Base-by-base conservation (phyloP, 2,113 vertebrate genomes). In the Takifugu bimaculatus region DNA sequence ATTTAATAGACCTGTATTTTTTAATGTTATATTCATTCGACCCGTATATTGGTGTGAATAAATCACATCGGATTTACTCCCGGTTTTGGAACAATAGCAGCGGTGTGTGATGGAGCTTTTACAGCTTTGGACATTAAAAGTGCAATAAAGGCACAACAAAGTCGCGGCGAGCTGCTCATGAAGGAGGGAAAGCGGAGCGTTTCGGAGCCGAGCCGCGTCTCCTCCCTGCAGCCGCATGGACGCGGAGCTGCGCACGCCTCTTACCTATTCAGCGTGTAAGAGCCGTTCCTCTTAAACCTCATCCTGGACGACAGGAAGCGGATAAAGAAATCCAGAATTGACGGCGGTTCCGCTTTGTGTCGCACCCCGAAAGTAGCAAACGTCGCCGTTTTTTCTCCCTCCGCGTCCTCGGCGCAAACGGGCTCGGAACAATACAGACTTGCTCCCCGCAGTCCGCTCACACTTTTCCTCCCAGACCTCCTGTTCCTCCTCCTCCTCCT, bases 241-340 rank as follows among this genome's bases (percentile, higher is more conserved):
- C n/a, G 20, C 5, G 48, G 7, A 2, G 49, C 70, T 29, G 42
- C 4, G 35, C 56, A 28, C 20, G 58, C 25, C 52, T 62, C 79
- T 83, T 77, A 89, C 88, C 88, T 74, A 85, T 87, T 87, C 5
- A 89, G 71, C 49, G 88, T 89, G 63, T 89, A 89, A 58, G 88
- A 89, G 3, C 86, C 88, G 79, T 89, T 89, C 73, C 88, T 58
- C 63, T 88, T 88, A 54, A 89, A 89, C 82, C 88, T 86, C 88
- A 89, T 89, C 79, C 84, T 88, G 81, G 82, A 86, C 77, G 82
- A 82, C 64, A 89, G 82, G 72, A 89, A 86, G 69, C 88, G 86
- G 77, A 89, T 82, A 26, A 89, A 83, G 82, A 88, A 86, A 86
- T 89, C 85, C 88, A 89, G 85, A 88, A 74, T 88, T 72, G 85